phyloP scores from a whole-genome alignment of 2,113 vertebrate species.

The Pterocles gutturalis region DNA sequence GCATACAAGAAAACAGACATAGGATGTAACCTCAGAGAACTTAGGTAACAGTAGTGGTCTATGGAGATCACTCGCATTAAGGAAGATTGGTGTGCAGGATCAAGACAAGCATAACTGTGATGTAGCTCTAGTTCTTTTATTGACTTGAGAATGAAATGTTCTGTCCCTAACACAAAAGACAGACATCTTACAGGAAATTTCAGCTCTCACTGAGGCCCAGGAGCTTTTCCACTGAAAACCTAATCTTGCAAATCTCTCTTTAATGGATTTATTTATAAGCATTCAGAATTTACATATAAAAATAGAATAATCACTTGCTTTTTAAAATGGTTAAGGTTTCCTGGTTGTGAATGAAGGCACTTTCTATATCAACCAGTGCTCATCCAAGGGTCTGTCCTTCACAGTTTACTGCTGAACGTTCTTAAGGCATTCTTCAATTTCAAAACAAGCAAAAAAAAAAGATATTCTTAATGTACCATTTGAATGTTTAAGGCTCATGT shows the following conservation, averaged over 20 bases:
- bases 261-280: slow-evolving; percentile 40
- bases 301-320: slow-evolving; percentile 14
- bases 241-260: slow-evolving; percentile 6
- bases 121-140: background rate
- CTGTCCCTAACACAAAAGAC: slow-evolving; percentile 37
- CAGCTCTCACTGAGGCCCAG: background rate
- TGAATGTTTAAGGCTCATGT: slow-evolving; percentile 21
- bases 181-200: background rate
- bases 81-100: background rate
- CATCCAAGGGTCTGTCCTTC: slow-evolving; percentile 23
- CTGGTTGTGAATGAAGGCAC: slow-evolving; percentile 24
- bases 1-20: background rate
- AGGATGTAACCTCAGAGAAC: background rate
- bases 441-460: background rate
- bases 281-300: slow-evolving; percentile 41
- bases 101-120: background rate
- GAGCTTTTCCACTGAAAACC: slow-evolving; percentile 2
- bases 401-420: background rate
- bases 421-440: background rate
- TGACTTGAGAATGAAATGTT: slow-evolving; percentile 9
- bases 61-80: background rate
- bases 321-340: slow-evolving; percentile 24
- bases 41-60: background rate
- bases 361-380: slow-evolving; percentile 3
- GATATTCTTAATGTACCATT: background rate